phyloP scores from a whole-genome alignment of 2,113 vertebrate genomes.

The Dipodomys stephensi region DNA sequence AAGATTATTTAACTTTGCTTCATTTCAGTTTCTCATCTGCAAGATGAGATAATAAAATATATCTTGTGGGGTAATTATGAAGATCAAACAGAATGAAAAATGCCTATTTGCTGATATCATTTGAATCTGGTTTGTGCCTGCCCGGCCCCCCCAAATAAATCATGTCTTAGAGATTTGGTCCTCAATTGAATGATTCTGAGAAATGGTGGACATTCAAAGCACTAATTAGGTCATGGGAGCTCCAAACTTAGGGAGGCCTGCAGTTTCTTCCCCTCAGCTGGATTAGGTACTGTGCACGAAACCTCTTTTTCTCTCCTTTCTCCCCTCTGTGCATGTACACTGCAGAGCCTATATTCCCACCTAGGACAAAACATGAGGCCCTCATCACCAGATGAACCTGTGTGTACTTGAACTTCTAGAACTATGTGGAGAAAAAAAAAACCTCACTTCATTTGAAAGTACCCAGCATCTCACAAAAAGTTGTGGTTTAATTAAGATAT shows the following conservation, averaged over 20 bases:
- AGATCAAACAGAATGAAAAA: neutral
- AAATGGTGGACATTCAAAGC: neutral
- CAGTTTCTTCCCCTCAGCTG: fast-evolving
- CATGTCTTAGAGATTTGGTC: neutral
- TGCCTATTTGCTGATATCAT: neutral
- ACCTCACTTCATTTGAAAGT: neutral
- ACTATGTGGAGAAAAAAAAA: neutral
- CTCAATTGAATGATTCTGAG: neutral
- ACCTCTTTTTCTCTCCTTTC: no score
- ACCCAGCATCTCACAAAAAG: neutral
- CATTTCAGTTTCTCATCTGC: neutral
- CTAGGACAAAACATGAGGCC: neutral
- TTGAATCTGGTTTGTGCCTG: neutral
- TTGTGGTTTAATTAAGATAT: neutral
- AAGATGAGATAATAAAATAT: slow-evolving; percentile 3
- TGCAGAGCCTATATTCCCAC: neutral
- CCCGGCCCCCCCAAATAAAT: neutral
- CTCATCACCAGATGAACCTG: neutral
- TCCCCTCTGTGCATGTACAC: no score
- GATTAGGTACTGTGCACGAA: no score
- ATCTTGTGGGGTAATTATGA: neutral
- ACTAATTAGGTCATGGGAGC: no score
- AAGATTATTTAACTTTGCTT: neutral
- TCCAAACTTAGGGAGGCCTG: neutral
- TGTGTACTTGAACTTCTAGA: neutral